phyloP scores from a whole-genome alignment of 2,888 invertebrate species.

The Ichneumon xanthorius region DNA sequence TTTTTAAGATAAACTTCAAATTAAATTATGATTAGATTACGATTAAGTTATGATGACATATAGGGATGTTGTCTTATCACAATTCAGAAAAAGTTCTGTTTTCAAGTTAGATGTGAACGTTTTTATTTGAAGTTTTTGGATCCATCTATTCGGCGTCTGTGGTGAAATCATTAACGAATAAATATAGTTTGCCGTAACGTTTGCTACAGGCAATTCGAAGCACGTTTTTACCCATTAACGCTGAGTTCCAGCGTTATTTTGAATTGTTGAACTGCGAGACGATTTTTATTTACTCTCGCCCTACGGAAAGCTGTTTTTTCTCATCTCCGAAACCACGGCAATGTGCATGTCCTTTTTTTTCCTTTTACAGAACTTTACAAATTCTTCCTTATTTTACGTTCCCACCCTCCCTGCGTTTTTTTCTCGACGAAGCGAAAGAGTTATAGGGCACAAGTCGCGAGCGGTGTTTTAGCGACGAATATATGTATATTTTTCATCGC shows the following conservation, averaged over 20 bases:
- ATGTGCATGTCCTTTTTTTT: neutral
- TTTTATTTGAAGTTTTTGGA: too few relatives aligned
- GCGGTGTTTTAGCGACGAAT: constrained; percentile 13
- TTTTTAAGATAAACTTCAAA: too few relatives aligned
- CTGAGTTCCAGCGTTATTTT: too few relatives aligned
- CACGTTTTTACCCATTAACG: neutral
- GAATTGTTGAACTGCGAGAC: neutral
- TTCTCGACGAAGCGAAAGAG: neutral
- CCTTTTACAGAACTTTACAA: neutral
- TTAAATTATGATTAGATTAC: too few relatives aligned
- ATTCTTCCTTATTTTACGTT: neutral
- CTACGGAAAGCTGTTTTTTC: neutral
- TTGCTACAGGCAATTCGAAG: neutral
- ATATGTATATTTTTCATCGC: constrained; percentile 22
- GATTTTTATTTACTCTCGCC: neutral
- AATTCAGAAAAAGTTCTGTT: too few relatives aligned
- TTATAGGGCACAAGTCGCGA: neutral
- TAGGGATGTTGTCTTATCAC: too few relatives aligned
- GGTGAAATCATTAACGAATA: too few relatives aligned
- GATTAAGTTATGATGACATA: too few relatives aligned
- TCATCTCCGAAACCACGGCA: neutral
- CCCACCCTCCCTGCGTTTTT: neutral
- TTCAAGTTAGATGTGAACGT: too few relatives aligned
- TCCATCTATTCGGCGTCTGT: too few relatives aligned
- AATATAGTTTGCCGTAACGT: too few relatives aligned